Conservation (phyloP, 1,140 invertebrate genomes). For the Trichoplusia ni region DNA sequence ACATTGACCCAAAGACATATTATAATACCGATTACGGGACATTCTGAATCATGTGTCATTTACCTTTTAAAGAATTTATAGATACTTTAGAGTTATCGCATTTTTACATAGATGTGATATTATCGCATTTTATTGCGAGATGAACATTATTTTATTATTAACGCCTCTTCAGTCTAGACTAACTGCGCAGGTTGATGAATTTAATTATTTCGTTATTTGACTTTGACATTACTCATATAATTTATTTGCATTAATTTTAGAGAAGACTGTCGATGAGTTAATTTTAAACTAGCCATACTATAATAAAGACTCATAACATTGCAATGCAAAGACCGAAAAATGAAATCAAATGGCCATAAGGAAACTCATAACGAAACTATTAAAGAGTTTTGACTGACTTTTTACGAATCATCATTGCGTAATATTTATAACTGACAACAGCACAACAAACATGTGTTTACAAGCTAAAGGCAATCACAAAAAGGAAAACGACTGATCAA, state of each 20-base stretch:
- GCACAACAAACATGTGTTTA: conserved; percentile 5
- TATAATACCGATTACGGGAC: conserved; percentile 17
- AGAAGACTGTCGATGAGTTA: too few relatives aligned
- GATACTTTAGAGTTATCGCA: not conserved
- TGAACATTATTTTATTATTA: not conserved
- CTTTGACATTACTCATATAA: too few relatives aligned
- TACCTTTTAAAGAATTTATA: conserved; percentile 29
- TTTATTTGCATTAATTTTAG: too few relatives aligned
- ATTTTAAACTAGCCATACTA: too few relatives aligned
- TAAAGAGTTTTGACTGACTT: not conserved
- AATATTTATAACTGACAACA: conserved; percentile 6
- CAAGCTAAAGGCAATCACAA: conserved; percentile 6
- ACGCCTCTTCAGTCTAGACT: conserved; percentile 16
- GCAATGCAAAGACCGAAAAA: not conserved
- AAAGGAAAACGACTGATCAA: conserved; percentile 39
- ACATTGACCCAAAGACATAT: conserved; percentile 15
- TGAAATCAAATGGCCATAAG: not conserved
- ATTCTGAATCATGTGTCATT: conserved; percentile 24
- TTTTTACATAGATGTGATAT: not conserved
- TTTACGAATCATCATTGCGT: conserved; percentile 5
- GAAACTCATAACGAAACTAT: not conserved
- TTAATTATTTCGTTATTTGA: not conserved
- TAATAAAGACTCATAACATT: too few relatives aligned
- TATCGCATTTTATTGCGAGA: not conserved
- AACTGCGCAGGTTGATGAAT: not conserved